Conservation (phyloP, 92 coral and sea anemone species). For the Pocillopora meandrina region DNA sequence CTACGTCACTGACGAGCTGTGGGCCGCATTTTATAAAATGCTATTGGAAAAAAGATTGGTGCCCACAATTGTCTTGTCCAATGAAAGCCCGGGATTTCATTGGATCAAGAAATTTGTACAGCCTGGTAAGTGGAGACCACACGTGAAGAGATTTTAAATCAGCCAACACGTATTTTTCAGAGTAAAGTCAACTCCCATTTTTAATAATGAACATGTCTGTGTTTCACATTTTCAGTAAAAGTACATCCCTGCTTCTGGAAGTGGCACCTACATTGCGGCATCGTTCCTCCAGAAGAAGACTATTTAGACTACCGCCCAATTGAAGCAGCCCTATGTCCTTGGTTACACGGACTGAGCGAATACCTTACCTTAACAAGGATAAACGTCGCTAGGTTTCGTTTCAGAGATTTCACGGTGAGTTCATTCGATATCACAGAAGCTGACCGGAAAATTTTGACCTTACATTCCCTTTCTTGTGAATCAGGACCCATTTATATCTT, state of each 20-base stretch:
- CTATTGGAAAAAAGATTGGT: constrained; percentile 62
- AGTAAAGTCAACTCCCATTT: neutral
- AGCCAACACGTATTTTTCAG: neutral
- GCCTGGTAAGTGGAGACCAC: constrained; percentile 10
- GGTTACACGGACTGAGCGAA: neutral
- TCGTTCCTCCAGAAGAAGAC: constrained; percentile 38
- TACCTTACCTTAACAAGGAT: constrained; percentile 13
- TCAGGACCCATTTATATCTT: too few relatives aligned
- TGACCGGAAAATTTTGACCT: neutral
- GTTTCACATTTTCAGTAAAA: neutral
- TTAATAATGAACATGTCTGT: neutral
- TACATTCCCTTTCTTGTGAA: too few relatives aligned
- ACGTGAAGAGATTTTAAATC: too few relatives aligned
- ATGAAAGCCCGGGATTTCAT: constrained; percentile 69
- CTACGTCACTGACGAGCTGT: constrained; percentile 67
- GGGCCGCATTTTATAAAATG: constrained; percentile 78
- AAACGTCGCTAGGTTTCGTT: constrained; percentile 20
- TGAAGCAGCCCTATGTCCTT: constrained; percentile 1
- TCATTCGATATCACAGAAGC: neutral
- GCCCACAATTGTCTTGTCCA: constrained; percentile 58
- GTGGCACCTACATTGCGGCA: constrained; percentile 29
- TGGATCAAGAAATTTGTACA: constrained; percentile 49
- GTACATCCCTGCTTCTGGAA: constrained; percentile 8
- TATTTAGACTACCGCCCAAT: constrained; percentile 34
- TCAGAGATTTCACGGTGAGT: constrained; percentile 20